Evolutionary conservation across 2,888 invertebrate species (phyloP), one percentile per base, ranked within the genome.

Genomic region (Drosophila histrio): DNA sequence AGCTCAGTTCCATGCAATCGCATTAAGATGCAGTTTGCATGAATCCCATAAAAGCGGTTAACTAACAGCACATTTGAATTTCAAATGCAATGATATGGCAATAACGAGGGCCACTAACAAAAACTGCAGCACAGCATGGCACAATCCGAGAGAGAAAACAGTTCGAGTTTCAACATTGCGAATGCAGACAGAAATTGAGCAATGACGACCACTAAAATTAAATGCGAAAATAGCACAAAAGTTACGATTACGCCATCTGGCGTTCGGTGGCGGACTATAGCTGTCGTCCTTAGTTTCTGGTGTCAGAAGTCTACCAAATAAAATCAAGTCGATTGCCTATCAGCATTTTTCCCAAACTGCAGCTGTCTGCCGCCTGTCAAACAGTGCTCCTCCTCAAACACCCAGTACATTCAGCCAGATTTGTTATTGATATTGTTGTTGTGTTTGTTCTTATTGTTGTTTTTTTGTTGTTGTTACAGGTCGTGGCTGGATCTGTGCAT

Each of bases 301-400:
- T 60, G 56, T 61, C 73, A 49, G 53, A 57, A 60, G 60, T 58
- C 56, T 44, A 43, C 39, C 38, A 62, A 82, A 86, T 68, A 71
- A 86, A 86, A 66, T 76, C 83, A 65, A 85, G 63, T 71, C 86
- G 80, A 87, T 76, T 72, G 80, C 80, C 88, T 66, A 87, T 83
- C 86, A 79, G 61, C 70, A 73, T 65, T 76, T 75, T 79, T 76
- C 71, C 80, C 79, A 53, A 65, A 68, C 77, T 86, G 73, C 80
- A 73, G 43, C 66, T 82, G 86, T 86, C 83, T 86, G 79, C 68
- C 52, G 70, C 22, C 67, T 85, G 86, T 82, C 82, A 77, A 60
- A 61, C 46, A 15, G 43, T 32, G 26, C 46, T 15, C 36, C 17
- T 44, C 7, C 11, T 36, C 34, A 36, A 36, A 34, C 19, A 34